Percentiles rank a stretch among this genome's conserved stretches.
Evolutionary conservation across 2,888 invertebrate genomes (phyloP).

Genomic region (Boloria euphrosyne): DNA sequence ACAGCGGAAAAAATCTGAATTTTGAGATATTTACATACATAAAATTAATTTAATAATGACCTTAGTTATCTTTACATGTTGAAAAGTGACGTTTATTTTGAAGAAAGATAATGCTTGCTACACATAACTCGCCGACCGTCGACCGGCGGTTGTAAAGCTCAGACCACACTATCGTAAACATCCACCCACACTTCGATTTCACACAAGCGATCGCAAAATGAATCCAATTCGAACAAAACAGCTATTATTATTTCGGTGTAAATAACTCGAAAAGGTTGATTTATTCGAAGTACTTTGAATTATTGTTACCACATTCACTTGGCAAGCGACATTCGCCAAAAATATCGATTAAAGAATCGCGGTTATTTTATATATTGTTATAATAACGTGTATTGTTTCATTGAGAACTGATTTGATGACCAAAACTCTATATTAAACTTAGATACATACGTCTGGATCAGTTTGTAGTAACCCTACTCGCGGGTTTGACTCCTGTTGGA

Average conservation of each 20-base stretch:
- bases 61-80: slow-evolving; percentile 1
- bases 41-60: not conserved
- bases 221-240: slow-evolving; percentile 43
- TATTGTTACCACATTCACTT: slow-evolving; percentile 43
- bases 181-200: slow-evolving; percentile 40
- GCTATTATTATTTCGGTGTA: slow-evolving; percentile 40
- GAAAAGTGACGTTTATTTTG: slow-evolving; percentile 14
- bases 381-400: too few relatives aligned
- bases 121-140: slow-evolving; percentile 39
- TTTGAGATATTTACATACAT: too few relatives aligned
- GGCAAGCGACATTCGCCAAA: slow-evolving; percentile 35
- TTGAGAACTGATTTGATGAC: too few relatives aligned
- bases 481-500: too few relatives aligned
- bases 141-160: slow-evolving; percentile 37
- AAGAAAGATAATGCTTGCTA: slow-evolving; percentile 14
- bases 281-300: slow-evolving; percentile 38
- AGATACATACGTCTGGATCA: too few relatives aligned
- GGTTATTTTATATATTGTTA: not conserved
- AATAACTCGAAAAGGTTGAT: slow-evolving; percentile 44
- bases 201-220: slow-evolving; percentile 39
- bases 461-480: too few relatives aligned
- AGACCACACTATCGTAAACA: slow-evolving; percentile 39
- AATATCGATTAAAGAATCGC: slow-evolving; percentile 24
- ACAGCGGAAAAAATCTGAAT: too few relatives aligned
- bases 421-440: too few relatives aligned